Evolutionary conservation across 2,888 invertebrate genomes (phyloP), one percentile per base, ranked within the genome.

Genomic region (Sericinus montela): DNA sequence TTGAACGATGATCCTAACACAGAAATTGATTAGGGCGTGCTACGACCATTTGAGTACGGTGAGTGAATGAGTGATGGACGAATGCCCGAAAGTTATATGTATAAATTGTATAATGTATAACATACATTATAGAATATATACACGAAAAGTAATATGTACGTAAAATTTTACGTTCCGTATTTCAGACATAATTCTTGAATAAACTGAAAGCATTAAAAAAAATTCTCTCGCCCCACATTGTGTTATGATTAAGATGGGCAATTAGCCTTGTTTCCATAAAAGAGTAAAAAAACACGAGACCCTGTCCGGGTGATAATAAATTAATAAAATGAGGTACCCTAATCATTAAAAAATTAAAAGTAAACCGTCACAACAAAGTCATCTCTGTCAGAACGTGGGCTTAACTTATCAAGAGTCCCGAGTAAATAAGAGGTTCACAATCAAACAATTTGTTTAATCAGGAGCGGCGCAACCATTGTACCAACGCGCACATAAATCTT

Each of bases 401-500:
- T 51, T 41, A 54, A 57, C 50, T 58, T 59, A 60, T 60, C 56
- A 58, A 40, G 51, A 32, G 45, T 38, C 54, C 50, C 39, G 52
- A 52, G 59, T 56, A 67, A 69, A 69, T 61, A 64, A 57, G 58
- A 56, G 55, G 59, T 54, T 56, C 52, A 57, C 58, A 62, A 67
- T 67, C 65, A 63, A 56, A 64, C 62, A 65, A 66, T 58, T 60
- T 67, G 66, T 69, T 58, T 65, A 62, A 65, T 65, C 62, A 64
- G 55, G 58, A 51, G 58, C 48, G 49, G 47, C 41, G 44, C 14
- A 11, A 5, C 11, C 11, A 36, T 15, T 30, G 50, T 51, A 51
- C 38, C 35, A 7, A 13, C 28, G 23, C 8, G 16, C 4, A 3
- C 41, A 16, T 25, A 42, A 45, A 10, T 42, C 3, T 19, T 19